Evolutionary conservation across 2,888 invertebrate species (phyloP).

Genomic region (Megaustenia siamemsis): DNA sequence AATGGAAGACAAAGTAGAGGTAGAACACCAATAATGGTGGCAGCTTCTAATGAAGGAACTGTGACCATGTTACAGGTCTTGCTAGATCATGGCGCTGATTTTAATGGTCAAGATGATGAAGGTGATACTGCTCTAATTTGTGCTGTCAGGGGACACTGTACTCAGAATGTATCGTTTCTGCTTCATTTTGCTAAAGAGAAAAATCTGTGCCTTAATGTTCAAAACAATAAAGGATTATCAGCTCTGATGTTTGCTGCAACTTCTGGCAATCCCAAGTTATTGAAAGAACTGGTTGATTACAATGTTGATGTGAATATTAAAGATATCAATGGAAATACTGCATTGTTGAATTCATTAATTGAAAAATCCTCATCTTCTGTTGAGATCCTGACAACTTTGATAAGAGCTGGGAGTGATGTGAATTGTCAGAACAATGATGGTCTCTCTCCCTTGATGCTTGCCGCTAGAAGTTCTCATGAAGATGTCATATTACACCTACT

Average conservation of each 20-base stretch:
- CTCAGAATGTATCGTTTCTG: background rate
- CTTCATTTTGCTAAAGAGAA: background rate
- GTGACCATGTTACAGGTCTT: background rate
- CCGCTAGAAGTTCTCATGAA: background rate
- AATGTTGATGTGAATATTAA: too few relatives aligned
- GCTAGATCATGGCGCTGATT: background rate
- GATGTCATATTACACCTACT: background rate
- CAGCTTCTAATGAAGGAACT: background rate
- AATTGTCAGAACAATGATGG: slow-evolving; percentile 23
- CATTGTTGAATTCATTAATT: background rate
- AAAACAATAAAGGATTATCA: background rate
- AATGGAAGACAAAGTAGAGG: background rate
- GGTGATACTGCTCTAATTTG: background rate
- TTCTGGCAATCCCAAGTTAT: background rate
- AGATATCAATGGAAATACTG: background rate
- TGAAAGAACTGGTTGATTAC: background rate
- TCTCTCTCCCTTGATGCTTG: slow-evolving; percentile 4
- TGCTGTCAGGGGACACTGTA: background rate
- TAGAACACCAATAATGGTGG: slow-evolving; percentile 21
- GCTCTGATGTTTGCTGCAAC: background rate
- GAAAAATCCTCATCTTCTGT: background rate
- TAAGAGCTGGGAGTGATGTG: background rate
- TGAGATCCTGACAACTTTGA: background rate
- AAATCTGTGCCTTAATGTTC: background rate
- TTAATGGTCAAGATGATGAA: background rate